A percentile compares a stretch with the other conserved stretches of the same genome.
phyloP scores from a whole-genome alignment of 2,113 vertebrate species.

The Sylvilagus bachmani region DNA sequence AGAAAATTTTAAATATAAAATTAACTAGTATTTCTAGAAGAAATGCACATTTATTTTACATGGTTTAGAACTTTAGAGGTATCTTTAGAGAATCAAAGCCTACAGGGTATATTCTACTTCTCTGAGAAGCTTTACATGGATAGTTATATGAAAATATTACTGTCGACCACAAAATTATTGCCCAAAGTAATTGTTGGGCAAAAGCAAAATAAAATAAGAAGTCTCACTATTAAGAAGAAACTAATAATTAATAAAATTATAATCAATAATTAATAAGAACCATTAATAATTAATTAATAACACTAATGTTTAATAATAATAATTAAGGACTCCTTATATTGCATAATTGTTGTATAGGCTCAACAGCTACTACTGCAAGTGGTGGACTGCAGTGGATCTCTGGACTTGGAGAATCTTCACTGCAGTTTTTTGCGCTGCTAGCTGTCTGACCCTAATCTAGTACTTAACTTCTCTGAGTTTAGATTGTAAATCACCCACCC shows the following conservation, averaged over 20 bases:
- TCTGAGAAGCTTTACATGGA: neutral
- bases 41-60: neutral
- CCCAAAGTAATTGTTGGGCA: neutral
- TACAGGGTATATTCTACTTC: neutral
- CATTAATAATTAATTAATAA: neutral
- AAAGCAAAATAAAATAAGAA: slow-evolving; percentile 20
- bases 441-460: neutral
- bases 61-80: neutral
- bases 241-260: too few relatives aligned
- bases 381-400: neutral
- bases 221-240: neutral
- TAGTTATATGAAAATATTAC: neutral
- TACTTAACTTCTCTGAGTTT: neutral
- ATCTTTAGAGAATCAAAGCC: neutral
- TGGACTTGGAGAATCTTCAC: neutral
- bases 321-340: neutral
- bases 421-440: neutral
- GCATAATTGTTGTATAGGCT: neutral
- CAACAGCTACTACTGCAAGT: neutral
- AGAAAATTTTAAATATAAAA: neutral
- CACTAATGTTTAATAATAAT: too few relatives aligned
- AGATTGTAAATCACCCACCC: neutral
- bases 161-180: neutral
- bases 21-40: neutral
- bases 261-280: too few relatives aligned